Percentiles rank a stretch among this genome's conserved stretches.
phyloP scores from a whole-genome alignment of 1,140 invertebrate genomes.

The Nasonia giraulti region DNA sequence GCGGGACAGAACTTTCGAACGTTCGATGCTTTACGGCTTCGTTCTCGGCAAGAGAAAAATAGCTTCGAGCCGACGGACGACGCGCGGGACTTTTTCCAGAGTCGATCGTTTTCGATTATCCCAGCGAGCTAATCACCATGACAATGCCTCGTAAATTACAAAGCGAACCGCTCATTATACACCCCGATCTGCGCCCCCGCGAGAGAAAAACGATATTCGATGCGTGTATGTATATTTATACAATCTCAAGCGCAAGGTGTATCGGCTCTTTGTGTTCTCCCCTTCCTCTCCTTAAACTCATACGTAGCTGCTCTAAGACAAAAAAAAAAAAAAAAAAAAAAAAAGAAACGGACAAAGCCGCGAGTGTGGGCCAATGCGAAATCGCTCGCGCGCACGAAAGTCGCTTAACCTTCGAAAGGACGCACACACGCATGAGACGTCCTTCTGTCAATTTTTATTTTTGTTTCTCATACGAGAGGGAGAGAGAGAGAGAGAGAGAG shows the following conservation, averaged over 20 bases:
- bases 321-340: constrained; percentile 20
- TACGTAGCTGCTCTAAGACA: background rate
- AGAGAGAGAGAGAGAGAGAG: constrained; percentile 4
- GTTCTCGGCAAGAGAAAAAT: background rate
- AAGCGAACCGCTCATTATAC: background rate
- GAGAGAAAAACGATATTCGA: no score
- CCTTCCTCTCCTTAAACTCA: background rate
- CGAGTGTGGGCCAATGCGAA: constrained; percentile 26
- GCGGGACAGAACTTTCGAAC: constrained; percentile 54
- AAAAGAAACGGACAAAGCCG: constrained; percentile 14
- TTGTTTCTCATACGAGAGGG: background rate
- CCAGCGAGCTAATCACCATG: background rate
- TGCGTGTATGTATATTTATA: background rate
- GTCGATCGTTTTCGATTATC: background rate
- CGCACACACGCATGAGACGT: background rate
- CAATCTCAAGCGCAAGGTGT: background rate
- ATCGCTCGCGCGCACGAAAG: constrained; percentile 27
- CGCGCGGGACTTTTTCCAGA: no score
- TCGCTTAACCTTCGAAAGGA: constrained; percentile 47
- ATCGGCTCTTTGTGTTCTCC: background rate
- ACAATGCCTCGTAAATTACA: background rate
- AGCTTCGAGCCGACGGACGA: no score
- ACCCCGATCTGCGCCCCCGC: no score
- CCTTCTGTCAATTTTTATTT: background rate
- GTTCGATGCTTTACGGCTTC: background rate